These are phyloP conservation scores for Coenobita brevimanus DNA, from an alignment of 1,140 invertebrate genomes.

Conservation along the genomic window DNA sequence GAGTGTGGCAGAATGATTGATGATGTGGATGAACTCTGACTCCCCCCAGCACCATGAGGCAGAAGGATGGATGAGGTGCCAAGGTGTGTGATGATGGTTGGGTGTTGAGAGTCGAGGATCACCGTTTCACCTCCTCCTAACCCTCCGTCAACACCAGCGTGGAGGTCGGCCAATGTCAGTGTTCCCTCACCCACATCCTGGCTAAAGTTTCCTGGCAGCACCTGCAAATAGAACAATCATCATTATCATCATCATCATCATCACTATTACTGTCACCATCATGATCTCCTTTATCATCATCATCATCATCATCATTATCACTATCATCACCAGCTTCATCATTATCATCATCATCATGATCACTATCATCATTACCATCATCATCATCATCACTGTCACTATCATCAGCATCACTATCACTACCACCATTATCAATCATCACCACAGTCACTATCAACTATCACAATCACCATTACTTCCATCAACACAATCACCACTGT, in stretches of 20 bases:
- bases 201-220: slow-evolving; percentile 39
- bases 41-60: slow-evolving; percentile 34
- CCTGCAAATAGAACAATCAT: slow-evolving; percentile 8
- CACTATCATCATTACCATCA: too few species aligned
- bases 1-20: slow-evolving; percentile 52
- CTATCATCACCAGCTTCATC: too few species aligned
- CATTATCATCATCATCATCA: not conserved
- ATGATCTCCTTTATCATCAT: too few species aligned
- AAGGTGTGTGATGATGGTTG: slow-evolving; percentile 40
- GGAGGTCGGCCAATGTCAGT: slow-evolving; percentile 51
- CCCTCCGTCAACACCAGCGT: slow-evolving; percentile 30
- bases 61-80: slow-evolving; percentile 38
- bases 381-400: too few species aligned
- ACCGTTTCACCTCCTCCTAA: slow-evolving; percentile 36
- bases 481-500: too few species aligned
- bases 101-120: slow-evolving; percentile 36
- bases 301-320: too few species aligned
- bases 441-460: too few species aligned
- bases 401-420: too few species aligned
- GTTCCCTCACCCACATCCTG: slow-evolving; percentile 34
- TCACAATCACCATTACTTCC: too few species aligned
- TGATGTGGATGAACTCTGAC: slow-evolving; percentile 33
- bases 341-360: too few species aligned
- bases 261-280: too few species aligned
- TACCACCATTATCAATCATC: too few species aligned